A percentile compares a stretch with the other conserved stretches of the same genome.
These are phyloP conservation scores for Melieria omissa DNA, from an alignment of 2,888 invertebrate genomes.

Conservation along the genomic window DNA sequence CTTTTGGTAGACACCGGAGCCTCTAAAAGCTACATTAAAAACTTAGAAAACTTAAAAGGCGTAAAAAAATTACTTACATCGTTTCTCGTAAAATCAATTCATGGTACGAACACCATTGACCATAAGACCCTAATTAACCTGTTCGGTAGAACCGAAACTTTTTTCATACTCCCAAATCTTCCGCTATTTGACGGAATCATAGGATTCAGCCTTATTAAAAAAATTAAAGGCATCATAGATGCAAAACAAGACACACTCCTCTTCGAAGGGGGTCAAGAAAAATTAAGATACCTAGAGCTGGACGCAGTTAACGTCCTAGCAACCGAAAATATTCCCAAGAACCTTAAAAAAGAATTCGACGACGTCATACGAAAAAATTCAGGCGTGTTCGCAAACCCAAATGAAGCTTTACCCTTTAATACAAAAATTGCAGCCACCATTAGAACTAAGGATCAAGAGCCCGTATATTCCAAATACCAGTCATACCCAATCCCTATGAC, in stretches of 20 bases:
- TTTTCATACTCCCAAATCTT: background rate
- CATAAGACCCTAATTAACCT: background rate
- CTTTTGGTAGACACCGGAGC: no score
- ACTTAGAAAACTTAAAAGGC: no score
- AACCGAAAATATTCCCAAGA: background rate
- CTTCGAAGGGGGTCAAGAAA: background rate
- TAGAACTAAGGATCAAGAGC: constrained; percentile 22
- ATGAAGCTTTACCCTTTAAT: constrained; percentile 12
- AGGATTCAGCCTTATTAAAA: background rate
- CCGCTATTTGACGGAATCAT: constrained; percentile 14
- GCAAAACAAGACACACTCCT: background rate
- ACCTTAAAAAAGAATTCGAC: constrained; percentile 7
- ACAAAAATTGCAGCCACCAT: constrained; percentile 38
- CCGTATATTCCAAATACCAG: constrained; percentile 35
- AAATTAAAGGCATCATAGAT: background rate
- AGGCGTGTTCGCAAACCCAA: constrained; percentile 35
- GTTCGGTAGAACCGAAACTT: background rate
- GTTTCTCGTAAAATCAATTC: no score
- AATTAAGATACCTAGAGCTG: background rate
- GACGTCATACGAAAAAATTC: constrained; percentile 7
- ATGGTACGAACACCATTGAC: background rate
- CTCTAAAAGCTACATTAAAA: no score
- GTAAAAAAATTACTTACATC: no score
- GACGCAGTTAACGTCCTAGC: background rate
- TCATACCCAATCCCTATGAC: constrained; percentile 31